Conservation (phyloP, 2,888 invertebrate species). For the Sphaerophoria taeniata region DNA sequence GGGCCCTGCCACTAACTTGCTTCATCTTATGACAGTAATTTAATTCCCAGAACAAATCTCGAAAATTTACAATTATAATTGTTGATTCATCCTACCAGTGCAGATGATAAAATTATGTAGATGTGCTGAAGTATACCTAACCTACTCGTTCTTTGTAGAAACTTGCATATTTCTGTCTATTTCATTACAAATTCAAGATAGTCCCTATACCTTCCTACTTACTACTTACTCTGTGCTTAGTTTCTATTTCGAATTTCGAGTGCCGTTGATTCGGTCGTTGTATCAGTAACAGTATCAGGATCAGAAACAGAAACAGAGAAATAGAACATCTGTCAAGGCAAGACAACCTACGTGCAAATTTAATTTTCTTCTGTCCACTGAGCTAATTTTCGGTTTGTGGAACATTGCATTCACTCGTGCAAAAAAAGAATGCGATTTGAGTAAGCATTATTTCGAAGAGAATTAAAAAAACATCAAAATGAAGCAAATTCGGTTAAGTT, state of each 20-base stretch:
- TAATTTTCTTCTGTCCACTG: constrained; percentile 73
- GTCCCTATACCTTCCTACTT: constrained; percentile 13
- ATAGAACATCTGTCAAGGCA: constrained; percentile 69
- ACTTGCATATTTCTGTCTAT: constrained; percentile 35
- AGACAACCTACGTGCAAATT: constrained; percentile 71
- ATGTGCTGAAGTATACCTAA: constrained; percentile 2
- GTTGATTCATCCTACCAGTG: constrained; percentile 28
- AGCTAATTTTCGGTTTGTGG: constrained; percentile 70
- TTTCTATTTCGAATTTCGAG: constrained; percentile 11
- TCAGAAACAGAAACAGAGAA: constrained; percentile 24
- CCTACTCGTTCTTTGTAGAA: constrained; percentile 8
- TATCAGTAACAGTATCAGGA: constrained; percentile 54
- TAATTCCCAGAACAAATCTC: constrained; percentile 67
- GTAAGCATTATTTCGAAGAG: constrained; percentile 15
- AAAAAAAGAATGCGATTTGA: constrained; percentile 44
- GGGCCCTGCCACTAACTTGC: constrained; percentile 50
- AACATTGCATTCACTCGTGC: constrained; percentile 66
- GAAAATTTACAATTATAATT: constrained; percentile 71
- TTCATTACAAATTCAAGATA: constrained; percentile 64
- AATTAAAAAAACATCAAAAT: constrained; percentile 7
- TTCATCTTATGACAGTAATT: constrained; percentile 60
- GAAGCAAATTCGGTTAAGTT: constrained; percentile 57
- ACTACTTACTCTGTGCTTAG: neutral
- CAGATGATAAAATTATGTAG: constrained; percentile 33
- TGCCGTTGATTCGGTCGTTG: constrained; percentile 3